Percentiles rank a stretch among this genome's conserved stretches.
Evolutionary conservation across 1,140 invertebrate species (phyloP).

Genomic region (Drosophila yakuba): DNA sequence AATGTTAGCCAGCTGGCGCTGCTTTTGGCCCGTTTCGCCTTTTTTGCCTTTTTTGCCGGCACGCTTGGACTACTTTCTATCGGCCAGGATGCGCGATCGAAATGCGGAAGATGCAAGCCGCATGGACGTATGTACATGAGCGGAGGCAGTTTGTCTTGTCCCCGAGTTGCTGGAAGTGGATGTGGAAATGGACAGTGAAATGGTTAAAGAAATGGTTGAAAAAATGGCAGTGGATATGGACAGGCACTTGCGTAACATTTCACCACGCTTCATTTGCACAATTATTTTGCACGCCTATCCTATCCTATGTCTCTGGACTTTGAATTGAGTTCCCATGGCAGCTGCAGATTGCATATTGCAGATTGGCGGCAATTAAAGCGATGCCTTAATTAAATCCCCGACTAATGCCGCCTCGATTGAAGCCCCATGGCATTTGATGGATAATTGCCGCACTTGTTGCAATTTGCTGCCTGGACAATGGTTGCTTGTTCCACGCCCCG

Average conservation of each 20-base stretch:
- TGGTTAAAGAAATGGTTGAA: background rate
- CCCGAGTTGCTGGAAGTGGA: conserved; percentile 22
- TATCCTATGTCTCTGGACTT: conserved; percentile 15
- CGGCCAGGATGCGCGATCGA: conserved; percentile 67
- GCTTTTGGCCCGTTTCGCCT: conserved; percentile 41
- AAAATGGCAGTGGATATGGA: conserved; percentile 15
- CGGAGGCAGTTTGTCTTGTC: conserved; percentile 40
- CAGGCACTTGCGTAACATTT: conserved; percentile 74
- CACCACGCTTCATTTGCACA: conserved; percentile 63
- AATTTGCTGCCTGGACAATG: conserved; percentile 20
- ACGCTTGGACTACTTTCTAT: conserved; percentile 79
- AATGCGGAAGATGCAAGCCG: conserved; percentile 69
- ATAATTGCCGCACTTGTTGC: conserved; percentile 49
- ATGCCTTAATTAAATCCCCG: conserved; percentile 62
- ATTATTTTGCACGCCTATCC: conserved; percentile 52
- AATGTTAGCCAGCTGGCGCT: conserved; percentile 49
- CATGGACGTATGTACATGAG: conserved; percentile 1
- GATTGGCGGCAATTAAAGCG: conserved; percentile 52
- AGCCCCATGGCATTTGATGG: conserved; percentile 20
- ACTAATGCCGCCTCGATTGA: conserved; percentile 49
- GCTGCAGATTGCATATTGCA: conserved; percentile 19
- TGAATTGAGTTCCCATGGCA: conserved; percentile 25
- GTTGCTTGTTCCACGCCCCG: conserved; percentile 25
- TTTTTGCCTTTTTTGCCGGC: conserved; percentile 65
- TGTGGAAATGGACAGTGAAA: conserved; percentile 22